phyloP scores from a whole-genome alignment of 1,140 invertebrate genomes.

The Nixonia krombeini region DNA sequence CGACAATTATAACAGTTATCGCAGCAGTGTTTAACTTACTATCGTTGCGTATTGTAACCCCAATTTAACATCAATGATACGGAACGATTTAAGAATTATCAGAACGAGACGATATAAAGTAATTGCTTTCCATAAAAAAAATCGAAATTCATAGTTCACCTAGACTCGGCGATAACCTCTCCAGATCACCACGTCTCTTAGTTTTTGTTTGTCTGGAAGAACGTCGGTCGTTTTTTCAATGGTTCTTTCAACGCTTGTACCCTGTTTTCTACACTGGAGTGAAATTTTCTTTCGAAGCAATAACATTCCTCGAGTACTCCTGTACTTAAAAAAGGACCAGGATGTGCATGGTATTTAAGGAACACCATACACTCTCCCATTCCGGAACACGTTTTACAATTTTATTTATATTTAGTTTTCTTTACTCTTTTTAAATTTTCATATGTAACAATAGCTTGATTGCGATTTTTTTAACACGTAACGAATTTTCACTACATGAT shows the following conservation, averaged over 20 bases:
- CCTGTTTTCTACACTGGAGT: too few relatives aligned
- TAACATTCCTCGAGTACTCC: too few relatives aligned
- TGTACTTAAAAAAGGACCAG: too few relatives aligned
- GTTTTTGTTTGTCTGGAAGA: neutral
- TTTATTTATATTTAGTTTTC: too few relatives aligned
- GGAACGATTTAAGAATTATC: constrained; percentile 27
- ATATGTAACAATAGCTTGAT: too few relatives aligned
- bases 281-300: too few relatives aligned
- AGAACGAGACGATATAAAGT: constrained; percentile 16
- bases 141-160: neutral
- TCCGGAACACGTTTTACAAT: too few relatives aligned
- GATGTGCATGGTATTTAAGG: too few relatives aligned
- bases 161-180: constrained; percentile 16
- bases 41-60: constrained; percentile 6
- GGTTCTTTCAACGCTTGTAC: neutral
- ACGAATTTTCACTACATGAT: too few relatives aligned
- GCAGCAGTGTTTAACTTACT: neutral
- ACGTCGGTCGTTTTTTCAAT: neutral
- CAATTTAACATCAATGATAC: constrained; percentile 24
- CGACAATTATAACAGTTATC: neutral
- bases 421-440: too few relatives aligned
- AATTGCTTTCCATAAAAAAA: constrained; percentile 12
- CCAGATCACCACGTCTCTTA: neutral
- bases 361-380: too few relatives aligned
- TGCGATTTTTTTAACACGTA: too few relatives aligned